Base-by-base conservation (phyloP, 2,888 invertebrate genomes). In the Tenthredo amoena region DNA sequence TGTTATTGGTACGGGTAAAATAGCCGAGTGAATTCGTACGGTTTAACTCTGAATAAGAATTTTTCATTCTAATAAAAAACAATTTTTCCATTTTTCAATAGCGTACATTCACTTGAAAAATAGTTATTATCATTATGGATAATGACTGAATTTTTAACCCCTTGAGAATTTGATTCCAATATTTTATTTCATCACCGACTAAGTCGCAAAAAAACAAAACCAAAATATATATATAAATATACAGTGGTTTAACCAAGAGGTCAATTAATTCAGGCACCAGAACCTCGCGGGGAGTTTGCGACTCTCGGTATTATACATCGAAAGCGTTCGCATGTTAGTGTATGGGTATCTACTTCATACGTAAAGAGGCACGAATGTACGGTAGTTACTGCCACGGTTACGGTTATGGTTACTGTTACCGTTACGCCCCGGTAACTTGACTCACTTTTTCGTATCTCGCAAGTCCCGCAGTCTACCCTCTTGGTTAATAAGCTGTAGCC, bases 381-480 rank as follows among this genome's bases (percentile, higher is more conserved):
- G 55, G 50, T 55, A 50, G 77, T 77, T 55, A 77, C 77, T 77
- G 50, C 77, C 50, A 81, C 81, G 47, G 77, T 85, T 77, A 85
- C 85, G 77, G 85, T 85, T 85, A 85, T 76, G 68, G 85, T 85
- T 85, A 85, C 85, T 85, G 79, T 85, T 85, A 43, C 76, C 85
- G 77, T 85, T 85, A 31, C 65, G 79, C 77, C 55, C 21, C 65
- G 62, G 26, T 74, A 58, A 62, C 37, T 81, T 12, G 81, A 18
- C 62, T 81, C 15, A 40, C 40, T 58, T 81, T 81, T 40, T 77
- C 50, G 34, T 55, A 34, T 58, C 26, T 62, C 34, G 3, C 31
- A 10, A 15, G 4, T 6, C 68, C 34, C 34, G 68, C 34, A 34
- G 15, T 68, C 34, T 68, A 0, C 34, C 34, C 34, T 68, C 34